phyloP scores from a whole-genome alignment of 2,113 vertebrate species.

The Colius striatus region DNA sequence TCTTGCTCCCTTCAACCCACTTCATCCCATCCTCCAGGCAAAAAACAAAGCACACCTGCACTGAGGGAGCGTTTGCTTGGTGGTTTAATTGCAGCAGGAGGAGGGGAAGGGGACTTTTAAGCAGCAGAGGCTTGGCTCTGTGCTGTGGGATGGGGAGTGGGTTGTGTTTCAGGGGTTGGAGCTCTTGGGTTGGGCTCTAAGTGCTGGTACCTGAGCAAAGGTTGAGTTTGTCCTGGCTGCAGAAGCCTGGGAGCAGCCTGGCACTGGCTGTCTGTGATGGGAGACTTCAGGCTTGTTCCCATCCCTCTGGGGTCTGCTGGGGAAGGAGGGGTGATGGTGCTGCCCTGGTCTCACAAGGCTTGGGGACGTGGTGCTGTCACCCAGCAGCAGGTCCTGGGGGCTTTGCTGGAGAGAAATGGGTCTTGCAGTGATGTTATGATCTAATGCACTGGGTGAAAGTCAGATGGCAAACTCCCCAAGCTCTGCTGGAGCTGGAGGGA shows the following conservation, averaged over 20 bases:
- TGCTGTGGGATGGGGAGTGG: fast-evolving
- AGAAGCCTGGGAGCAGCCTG: not conserved
- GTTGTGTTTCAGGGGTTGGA: fast-evolving
- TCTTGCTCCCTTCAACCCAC: not conserved
- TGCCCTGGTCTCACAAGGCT: not conserved
- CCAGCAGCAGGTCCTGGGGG: not conserved
- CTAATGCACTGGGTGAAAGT: not conserved
- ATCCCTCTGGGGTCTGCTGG: not conserved
- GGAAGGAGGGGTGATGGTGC: not conserved
- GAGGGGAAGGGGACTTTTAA: not conserved
- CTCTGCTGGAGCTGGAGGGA: not conserved
- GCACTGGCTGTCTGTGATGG: fast-evolving
- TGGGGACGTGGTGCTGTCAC: not conserved
- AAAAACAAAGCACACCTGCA: not conserved
- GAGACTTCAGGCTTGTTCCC: not conserved
- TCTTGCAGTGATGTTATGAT: fast-evolving
- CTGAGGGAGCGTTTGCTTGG: fast-evolving
- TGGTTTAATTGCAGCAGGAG: not conserved
- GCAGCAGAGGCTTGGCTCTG: not conserved
- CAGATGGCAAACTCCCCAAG: not conserved
- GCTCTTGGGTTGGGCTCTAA: not conserved
- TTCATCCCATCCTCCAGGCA: not conserved
- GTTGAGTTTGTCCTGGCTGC: not conserved
- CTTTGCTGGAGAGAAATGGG: not conserved
- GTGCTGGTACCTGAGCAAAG: not conserved